Evolutionary conservation across 2,888 invertebrate species (phyloP).

Genomic region (Lomographa bimaculata): DNA sequence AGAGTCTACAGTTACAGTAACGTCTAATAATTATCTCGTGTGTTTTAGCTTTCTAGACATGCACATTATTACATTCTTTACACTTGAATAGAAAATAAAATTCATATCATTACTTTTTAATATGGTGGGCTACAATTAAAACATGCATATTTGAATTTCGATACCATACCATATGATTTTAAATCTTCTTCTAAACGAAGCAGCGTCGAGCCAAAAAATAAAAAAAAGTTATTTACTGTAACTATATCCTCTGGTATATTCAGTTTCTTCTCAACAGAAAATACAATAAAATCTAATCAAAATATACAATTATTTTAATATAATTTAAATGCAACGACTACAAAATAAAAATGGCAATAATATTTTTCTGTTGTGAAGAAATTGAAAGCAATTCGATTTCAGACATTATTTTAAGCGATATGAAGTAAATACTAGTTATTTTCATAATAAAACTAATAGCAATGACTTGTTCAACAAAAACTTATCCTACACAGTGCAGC

Average conservation of each 20-base stretch:
- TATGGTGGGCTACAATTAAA: no score
- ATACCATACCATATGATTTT: conserved; percentile 34
- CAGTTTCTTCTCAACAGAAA: conserved; percentile 17
- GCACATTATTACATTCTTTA: no score
- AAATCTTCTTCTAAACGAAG: conserved; percentile 35
- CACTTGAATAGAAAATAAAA: no score
- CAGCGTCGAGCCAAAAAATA: conserved; percentile 22
- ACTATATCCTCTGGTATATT: conserved; percentile 45
- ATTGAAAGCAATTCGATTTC: no score
- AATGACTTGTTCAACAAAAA: conserved; percentile 18
- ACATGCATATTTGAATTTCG: conserved; percentile 19
- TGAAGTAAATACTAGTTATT: conserved; percentile 25
- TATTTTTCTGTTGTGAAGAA: conserved; percentile 11
- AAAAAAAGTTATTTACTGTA: conserved; percentile 48
- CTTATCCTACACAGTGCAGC: conserved; percentile 47
- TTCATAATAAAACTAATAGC: conserved; percentile 13
- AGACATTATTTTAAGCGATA: conserved; percentile 32
- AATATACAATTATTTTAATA: no score
- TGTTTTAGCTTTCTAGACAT: no score
- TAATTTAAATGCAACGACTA: no score
- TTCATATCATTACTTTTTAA: no score
- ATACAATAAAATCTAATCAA: no score
- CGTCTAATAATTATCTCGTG: no score
- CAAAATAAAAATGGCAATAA: no score
- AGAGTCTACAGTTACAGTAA: conserved; percentile 54